Evolutionary conservation across 2,113 vertebrate species (phyloP), one percentile per base, ranked within the genome.

Genomic region (Podilymbus podiceps): DNA sequence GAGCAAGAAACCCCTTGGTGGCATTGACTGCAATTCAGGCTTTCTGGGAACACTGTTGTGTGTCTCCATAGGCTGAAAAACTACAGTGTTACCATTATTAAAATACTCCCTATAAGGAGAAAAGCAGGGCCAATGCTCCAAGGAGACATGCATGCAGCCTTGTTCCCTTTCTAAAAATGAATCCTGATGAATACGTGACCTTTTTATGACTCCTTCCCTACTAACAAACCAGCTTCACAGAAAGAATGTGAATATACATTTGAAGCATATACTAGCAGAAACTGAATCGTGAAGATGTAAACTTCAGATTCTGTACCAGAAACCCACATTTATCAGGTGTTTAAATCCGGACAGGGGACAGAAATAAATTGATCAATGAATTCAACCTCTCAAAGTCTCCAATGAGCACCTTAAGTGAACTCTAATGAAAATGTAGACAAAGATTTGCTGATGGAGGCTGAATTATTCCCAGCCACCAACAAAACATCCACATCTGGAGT

Each of bases 161-260:
- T 2, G 22, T 71, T 93, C 81, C 47, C 75, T 89, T 89, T 85
- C 95, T 93, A 88, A 91, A 95, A 94, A 91, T 82, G 84, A 95
- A 88, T 60, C 84, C 80, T 89, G 89, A 68, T 93, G 91, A 93
- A 95, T 78, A 75, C 2, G 40, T 35, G 89, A 81, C 91, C 91
- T 93, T 83, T 50, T 91, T 22, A 4, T 94, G 94, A 88, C 93
- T 96, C 91, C 53, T 69, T 91, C 88, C 80, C 73, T 69, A 38
- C 66, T 75, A 91, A 89, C 40, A 83, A 85, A 58, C 47, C 11
- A 23, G 23, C 73, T 92, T 89, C 67, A 67, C 69, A 92, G 58
- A 78, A 82, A 82, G 77, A 91, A 95, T 55, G 80, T 53, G 69
- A 75, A 88, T 40, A 59, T 56, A 75, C 49, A 53, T 75, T 78